phyloP scores from a whole-genome alignment of 2,888 invertebrate genomes.

The Diarsia rubi region DNA sequence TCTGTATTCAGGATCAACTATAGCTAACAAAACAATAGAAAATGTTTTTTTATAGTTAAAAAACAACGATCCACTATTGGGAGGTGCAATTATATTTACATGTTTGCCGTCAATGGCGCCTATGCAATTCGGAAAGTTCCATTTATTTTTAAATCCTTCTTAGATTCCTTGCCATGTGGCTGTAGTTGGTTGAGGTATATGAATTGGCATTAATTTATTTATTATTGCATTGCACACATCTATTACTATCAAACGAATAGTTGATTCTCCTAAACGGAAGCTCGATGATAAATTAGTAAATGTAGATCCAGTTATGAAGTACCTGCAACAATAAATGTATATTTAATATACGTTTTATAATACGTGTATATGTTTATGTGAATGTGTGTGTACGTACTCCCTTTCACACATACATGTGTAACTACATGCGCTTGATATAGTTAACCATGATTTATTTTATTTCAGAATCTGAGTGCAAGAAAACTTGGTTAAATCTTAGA shows the following conservation, averaged over 20 bases:
- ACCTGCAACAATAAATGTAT: constrained; percentile 58
- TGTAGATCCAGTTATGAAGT: constrained; percentile 62
- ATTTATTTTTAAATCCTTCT: too few species aligned
- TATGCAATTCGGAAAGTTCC: too few species aligned
- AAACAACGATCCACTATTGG: too few species aligned
- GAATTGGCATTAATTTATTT: constrained; percentile 60
- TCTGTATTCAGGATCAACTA: too few species aligned
- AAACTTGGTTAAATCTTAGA: constrained; percentile 63
- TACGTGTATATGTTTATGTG: constrained; percentile 47
- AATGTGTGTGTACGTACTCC: constrained; percentile 37
- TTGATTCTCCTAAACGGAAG: constrained; percentile 59
- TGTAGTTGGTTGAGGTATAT: constrained; percentile 52
- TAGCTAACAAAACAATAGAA: too few species aligned
- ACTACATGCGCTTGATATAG: constrained; percentile 48
- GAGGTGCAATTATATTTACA: too few species aligned
- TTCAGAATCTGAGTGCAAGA: constrained; percentile 64
- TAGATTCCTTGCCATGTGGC: constrained; percentile 43
- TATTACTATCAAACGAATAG: constrained; percentile 58
- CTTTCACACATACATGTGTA: constrained; percentile 45
- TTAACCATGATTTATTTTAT: constrained; percentile 55
- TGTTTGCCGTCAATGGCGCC: too few species aligned
- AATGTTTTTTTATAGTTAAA: too few species aligned
- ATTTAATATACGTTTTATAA: constrained; percentile 45
- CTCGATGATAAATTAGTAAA: constrained; percentile 59
- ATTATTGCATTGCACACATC: constrained; percentile 63